A percentile compares a stretch with the other conserved stretches of the same genome.
These are phyloP conservation scores for Watsonalla cultraria DNA, from an alignment of 2,888 invertebrate species.

Conservation along the genomic window DNA sequence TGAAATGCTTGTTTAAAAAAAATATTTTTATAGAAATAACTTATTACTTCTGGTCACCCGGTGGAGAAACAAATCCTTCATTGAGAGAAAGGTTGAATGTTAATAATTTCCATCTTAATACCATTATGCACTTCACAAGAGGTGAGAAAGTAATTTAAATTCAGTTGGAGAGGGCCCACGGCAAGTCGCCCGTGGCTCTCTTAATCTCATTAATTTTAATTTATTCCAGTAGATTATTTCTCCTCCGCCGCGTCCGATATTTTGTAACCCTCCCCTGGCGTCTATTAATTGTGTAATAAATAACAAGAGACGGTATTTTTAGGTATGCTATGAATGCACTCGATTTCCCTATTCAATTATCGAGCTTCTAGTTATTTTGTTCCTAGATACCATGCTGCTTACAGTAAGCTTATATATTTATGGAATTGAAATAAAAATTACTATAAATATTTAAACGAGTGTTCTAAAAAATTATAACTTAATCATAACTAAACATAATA, in stretches of 20 bases:
- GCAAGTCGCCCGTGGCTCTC: slow-evolving; percentile 53
- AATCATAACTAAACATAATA: no score
- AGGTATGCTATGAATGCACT: no score
- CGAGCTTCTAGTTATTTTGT: no score
- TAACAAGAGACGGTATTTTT: neutral
- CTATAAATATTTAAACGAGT: no score
- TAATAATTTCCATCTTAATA: slow-evolving; percentile 63
- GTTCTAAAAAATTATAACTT: no score
- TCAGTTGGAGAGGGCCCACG: slow-evolving; percentile 55
- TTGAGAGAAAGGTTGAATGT: slow-evolving; percentile 23
- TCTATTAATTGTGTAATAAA: slow-evolving; percentile 19
- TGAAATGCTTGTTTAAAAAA: no score
- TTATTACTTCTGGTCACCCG: neutral
- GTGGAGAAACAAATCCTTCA: slow-evolving; percentile 25
- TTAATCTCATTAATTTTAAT: slow-evolving; percentile 76
- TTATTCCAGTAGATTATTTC: slow-evolving; percentile 71
- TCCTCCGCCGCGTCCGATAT: slow-evolving; percentile 51
- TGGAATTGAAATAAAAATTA: no score
- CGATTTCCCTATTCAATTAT: no score
- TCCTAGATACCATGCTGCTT: no score
- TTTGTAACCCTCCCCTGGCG: slow-evolving; percentile 22
- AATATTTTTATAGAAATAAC: no score
- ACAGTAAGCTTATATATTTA: no score
- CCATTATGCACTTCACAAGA: slow-evolving; percentile 70
- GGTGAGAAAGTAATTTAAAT: slow-evolving; percentile 72